Percentiles rank a stretch among this genome's conserved stretches.
Evolutionary conservation across 2,888 invertebrate genomes (phyloP).

Genomic region (Drosophila fulvimacula): DNA sequence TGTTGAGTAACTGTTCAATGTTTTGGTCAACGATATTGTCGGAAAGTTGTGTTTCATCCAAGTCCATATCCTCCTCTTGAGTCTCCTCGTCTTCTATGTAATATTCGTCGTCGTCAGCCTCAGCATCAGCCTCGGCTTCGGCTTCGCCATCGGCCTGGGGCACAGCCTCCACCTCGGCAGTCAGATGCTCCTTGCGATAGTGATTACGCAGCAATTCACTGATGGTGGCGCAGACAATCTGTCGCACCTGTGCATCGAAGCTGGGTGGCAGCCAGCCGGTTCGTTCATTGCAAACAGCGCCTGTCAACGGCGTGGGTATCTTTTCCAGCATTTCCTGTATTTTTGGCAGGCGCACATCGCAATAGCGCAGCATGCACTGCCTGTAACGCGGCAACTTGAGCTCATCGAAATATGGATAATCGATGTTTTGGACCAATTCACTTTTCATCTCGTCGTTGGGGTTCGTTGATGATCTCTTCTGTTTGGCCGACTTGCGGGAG

Average conservation of each 20-base stretch:
- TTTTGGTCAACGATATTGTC: constrained; percentile 58
- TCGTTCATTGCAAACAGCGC: constrained; percentile 89
- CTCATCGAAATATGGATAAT: constrained; percentile 87
- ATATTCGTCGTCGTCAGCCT: constrained; percentile 59
- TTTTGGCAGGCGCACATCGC: constrained; percentile 92
- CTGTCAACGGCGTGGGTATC: constrained; percentile 87
- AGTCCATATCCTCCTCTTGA: constrained; percentile 68
- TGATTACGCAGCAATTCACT: constrained; percentile 85
- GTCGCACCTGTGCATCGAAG: constrained; percentile 89
- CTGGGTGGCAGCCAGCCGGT: constrained; percentile 92
- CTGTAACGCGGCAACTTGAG: constrained; percentile 91
- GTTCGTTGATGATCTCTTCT: constrained; percentile 47
- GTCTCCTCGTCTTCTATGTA: constrained; percentile 62
- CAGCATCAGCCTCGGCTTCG: constrained; percentile 45
- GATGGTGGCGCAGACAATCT: constrained; percentile 89
- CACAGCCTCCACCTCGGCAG: constrained; percentile 78
- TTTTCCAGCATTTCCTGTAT: constrained; percentile 91
- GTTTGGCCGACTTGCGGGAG: constrained; percentile 70
- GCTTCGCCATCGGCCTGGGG: constrained; percentile 65
- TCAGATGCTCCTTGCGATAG: constrained; percentile 80
- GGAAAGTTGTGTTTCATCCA: constrained; percentile 50
- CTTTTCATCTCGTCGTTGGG: constrained; percentile 71
- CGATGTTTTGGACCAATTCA: constrained; percentile 79
- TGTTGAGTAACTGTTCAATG: constrained; percentile 63
- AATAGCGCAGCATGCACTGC: constrained; percentile 96